phyloP scores from a whole-genome alignment of 1,140 invertebrate species.

The Scaptomyza montana region DNA sequence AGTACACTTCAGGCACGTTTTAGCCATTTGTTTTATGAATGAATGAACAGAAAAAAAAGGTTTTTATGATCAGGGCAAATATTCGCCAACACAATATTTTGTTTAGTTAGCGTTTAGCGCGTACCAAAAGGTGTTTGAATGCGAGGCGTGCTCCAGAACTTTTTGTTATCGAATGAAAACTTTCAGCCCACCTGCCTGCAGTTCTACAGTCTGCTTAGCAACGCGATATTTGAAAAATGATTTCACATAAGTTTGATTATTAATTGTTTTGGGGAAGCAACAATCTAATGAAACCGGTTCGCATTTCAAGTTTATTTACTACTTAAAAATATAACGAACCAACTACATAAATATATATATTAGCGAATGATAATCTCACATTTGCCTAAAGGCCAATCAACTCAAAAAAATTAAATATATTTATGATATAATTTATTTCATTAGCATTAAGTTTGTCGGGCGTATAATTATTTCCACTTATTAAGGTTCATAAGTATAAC shows the following conservation, averaged over 20 bases:
- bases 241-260: constrained; percentile 60
- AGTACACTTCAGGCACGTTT: constrained; percentile 51
- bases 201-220: constrained; percentile 7
- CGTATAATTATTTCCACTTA: constrained; percentile 1
- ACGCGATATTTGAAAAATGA: constrained; percentile 36
- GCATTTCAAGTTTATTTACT: constrained; percentile 69
- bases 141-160: constrained; percentile 61
- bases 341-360: constrained; percentile 30
- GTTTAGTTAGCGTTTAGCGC: constrained; percentile 52
- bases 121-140: constrained; percentile 10
- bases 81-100: constrained; percentile 52
- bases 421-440: constrained; percentile 19
- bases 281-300: constrained; percentile 65
- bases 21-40: constrained; percentile 63
- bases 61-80: constrained; percentile 48
- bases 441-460: constrained; percentile 7
- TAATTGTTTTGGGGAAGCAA: constrained; percentile 64
- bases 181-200: constrained; percentile 8
- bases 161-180: background rate
- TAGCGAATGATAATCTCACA: constrained; percentile 17
- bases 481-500: background rate
- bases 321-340: constrained; percentile 47
- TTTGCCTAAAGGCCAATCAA: constrained; percentile 64
- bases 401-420: constrained; percentile 37
- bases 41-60: constrained; percentile 33